Evolutionary conservation across 2,888 invertebrate species (phyloP).

Genomic region (Ectemnius cavifrons): DNA sequence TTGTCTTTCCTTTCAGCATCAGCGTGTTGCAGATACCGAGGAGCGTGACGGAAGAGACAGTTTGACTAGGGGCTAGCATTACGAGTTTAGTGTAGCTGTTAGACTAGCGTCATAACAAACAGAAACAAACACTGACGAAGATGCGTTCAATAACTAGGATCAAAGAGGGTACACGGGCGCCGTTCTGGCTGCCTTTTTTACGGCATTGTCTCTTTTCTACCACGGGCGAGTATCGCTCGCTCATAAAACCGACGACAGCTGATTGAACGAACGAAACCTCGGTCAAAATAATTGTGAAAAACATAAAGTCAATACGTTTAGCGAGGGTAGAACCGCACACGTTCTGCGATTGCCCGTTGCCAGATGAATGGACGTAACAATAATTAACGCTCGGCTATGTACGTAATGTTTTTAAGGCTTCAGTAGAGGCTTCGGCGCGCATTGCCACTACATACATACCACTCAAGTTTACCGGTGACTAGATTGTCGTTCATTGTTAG

Average conservation of each 20-base stretch:
- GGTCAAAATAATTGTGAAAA: slow-evolving; percentile 6
- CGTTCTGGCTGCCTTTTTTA: slow-evolving; percentile 13
- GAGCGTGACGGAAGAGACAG: slow-evolving; percentile 72
- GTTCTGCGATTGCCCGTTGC: no score
- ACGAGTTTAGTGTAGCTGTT: slow-evolving; percentile 33
- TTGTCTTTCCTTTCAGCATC: slow-evolving; percentile 61
- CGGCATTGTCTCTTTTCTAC: slow-evolving; percentile 23
- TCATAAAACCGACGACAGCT: not conserved
- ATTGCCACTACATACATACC: no score
- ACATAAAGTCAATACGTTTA: slow-evolving; percentile 37
- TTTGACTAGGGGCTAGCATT: slow-evolving; percentile 67
- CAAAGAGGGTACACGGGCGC: slow-evolving; percentile 39
- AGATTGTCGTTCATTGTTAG: no score
- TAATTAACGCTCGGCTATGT: not conserved
- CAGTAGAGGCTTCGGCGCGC: slow-evolving; percentile 28
- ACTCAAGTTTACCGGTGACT: no score
- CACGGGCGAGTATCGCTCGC: not conserved
- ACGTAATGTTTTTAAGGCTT: slow-evolving; percentile 25
- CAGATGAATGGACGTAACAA: slow-evolving; percentile 19
- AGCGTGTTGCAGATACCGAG: slow-evolving; percentile 64
- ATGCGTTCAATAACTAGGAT: slow-evolving; percentile 45
- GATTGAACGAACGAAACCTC: not conserved
- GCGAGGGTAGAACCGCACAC: no score
- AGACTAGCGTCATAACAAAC: not conserved
- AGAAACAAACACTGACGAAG: slow-evolving; percentile 3